Conservation (phyloP, 2,797 vertebrate genomes). For the Rhinichthys osculus region DNA sequence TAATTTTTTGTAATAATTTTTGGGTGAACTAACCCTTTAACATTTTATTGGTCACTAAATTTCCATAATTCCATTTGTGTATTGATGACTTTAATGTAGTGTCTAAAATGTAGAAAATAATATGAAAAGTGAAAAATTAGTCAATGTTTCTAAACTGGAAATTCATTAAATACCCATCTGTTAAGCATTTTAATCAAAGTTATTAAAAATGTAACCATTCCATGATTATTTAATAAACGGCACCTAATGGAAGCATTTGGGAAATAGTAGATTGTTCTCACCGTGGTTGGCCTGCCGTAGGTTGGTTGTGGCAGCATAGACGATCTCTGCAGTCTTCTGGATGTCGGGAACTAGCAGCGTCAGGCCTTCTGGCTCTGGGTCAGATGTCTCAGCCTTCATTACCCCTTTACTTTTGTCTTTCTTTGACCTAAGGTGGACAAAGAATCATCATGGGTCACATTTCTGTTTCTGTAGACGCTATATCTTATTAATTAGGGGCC, state of each 20-base stretch:
- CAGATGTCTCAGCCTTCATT: constrained; percentile 89
- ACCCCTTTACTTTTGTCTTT: constrained; percentile 97
- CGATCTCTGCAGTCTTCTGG: constrained; percentile 96
- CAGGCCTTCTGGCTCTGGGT: constrained; percentile 95
- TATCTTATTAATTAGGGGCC: neutral
- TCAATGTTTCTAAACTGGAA: neutral
- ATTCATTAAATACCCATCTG: neutral
- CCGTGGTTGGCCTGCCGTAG: constrained; percentile 94
- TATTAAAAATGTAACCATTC: neutral
- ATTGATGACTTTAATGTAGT: neutral
- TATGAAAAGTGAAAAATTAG: neutral
- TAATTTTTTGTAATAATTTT: no score
- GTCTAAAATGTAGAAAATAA: neutral
- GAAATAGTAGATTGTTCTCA: constrained; percentile 60
- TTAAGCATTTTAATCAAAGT: neutral
- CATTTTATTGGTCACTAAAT: neutral
- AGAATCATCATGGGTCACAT: constrained; percentile 13
- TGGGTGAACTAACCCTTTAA: neutral
- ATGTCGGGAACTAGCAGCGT: constrained; percentile 98
- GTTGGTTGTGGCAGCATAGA: constrained; percentile 91
- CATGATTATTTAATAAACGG: neutral
- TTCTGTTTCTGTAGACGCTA: neutral
- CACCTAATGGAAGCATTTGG: neutral
- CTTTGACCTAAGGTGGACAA: constrained; percentile 85
- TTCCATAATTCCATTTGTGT: neutral